phyloP scores from a whole-genome alignment of 92 coral and sea anemone species.

The Diadumene lineata region DNA sequence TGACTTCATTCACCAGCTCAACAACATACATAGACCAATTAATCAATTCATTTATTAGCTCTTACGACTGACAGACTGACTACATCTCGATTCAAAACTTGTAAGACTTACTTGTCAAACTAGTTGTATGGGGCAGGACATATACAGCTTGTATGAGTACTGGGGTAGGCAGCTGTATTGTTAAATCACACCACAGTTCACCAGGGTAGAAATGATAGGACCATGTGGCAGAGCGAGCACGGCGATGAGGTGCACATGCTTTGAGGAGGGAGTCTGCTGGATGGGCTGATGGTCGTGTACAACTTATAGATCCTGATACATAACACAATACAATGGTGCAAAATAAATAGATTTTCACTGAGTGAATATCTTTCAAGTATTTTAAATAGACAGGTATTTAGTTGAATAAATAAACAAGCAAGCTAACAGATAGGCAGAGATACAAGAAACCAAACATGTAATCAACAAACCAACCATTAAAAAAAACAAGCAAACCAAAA shows the following conservation, averaged over 20 bases:
- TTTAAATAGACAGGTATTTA: too few relatives aligned
- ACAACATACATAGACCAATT: neutral
- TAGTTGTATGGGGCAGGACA: slow-evolving; percentile 85
- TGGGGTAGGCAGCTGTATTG: slow-evolving; percentile 76
- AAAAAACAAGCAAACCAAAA: too few relatives aligned
- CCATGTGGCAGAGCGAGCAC: slow-evolving; percentile 97
- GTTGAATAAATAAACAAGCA: too few relatives aligned
- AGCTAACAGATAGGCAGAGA: neutral
- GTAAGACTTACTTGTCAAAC: slow-evolving; percentile 73
- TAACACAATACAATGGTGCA: too few relatives aligned
- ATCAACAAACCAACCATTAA: neutral
- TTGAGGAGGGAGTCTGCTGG: slow-evolving; percentile 85
- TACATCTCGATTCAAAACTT: too few relatives aligned
- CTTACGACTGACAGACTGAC: too few relatives aligned
- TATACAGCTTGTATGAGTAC: slow-evolving; percentile 80
- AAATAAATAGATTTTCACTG: too few relatives aligned
- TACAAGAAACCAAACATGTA: neutral
- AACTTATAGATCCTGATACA: slow-evolving; percentile 48
- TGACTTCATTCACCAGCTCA: neutral
- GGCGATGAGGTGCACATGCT: slow-evolving; percentile 83
- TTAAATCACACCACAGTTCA: slow-evolving; percentile 91
- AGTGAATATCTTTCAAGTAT: too few relatives aligned
- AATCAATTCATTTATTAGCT: neutral
- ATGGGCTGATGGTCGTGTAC: slow-evolving; percentile 69
- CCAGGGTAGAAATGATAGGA: slow-evolving; percentile 80